These are phyloP conservation scores for Gyps fulvus DNA, from an alignment of 2,113 vertebrate species.

Conservation along the genomic window DNA sequence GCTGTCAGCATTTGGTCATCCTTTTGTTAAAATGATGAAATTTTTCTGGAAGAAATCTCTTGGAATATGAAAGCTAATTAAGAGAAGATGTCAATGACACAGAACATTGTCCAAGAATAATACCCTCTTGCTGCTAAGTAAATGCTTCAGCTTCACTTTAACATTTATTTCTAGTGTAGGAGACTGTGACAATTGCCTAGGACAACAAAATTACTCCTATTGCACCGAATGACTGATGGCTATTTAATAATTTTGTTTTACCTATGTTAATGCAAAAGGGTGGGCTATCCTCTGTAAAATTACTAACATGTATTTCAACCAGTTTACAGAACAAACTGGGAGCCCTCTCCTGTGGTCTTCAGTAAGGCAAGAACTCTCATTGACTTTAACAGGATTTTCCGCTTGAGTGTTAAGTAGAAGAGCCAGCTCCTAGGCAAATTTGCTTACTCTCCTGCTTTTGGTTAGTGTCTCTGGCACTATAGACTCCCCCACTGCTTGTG, in stretches of 20 bases:
- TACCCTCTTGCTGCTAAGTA: not conserved
- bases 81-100: not conserved
- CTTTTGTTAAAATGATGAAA: conserved; percentile 21
- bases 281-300: not conserved
- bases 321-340: not conserved
- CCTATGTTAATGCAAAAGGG: not conserved
- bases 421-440: not conserved
- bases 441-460: not conserved
- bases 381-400: not conserved
- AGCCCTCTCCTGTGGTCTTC: not conserved
- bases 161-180: not conserved
- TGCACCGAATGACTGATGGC: not conserved
- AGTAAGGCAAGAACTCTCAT: not conserved
- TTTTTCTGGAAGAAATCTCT: conserved; percentile 4
- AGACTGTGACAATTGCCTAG: not conserved
- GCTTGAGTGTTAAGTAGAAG: not conserved
- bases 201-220: not conserved
- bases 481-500: not conserved
- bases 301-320: not conserved
- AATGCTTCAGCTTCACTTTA: not conserved
- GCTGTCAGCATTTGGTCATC: conserved; percentile 25
- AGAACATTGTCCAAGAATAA: not conserved
- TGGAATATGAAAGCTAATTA: not conserved
- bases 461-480: not conserved
- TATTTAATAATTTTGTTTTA: not conserved